A percentile compares a stretch with the other conserved stretches of the same genome.
These are phyloP conservation scores for Dicrurus megarhynchus DNA, from an alignment of 2,113 vertebrate genomes.

Conservation along the genomic window DNA sequence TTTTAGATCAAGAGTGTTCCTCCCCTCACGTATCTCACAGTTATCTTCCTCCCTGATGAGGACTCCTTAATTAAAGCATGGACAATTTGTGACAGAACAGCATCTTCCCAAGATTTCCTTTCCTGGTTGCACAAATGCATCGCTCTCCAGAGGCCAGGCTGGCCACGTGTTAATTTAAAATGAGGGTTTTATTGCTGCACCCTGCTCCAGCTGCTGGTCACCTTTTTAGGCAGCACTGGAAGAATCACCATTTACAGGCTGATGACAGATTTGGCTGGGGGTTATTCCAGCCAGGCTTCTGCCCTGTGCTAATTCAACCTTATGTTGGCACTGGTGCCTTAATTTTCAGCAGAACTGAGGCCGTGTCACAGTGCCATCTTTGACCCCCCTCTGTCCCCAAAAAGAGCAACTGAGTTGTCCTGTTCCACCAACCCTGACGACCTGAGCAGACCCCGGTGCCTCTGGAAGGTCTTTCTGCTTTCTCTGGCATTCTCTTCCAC, in stretches of 20 bases:
- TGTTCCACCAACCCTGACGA: not conserved
- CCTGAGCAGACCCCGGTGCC: not conserved
- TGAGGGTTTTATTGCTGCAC: not conserved
- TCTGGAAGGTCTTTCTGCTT: not conserved
- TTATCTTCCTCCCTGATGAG: conserved; percentile 27
- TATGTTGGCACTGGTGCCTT: not conserved
- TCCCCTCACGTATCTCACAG: not conserved
- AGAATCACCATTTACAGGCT: not conserved
- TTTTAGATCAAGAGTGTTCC: conserved; percentile 28
- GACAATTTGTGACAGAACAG: not conserved
- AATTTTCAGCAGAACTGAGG: not conserved
- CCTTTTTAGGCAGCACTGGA: not conserved
- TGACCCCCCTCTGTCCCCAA: not conserved
- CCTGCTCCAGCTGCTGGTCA: not conserved
- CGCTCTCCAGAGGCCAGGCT: not conserved
- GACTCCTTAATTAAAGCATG: conserved; percentile 39
- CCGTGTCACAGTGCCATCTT: not conserved
- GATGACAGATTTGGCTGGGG: not conserved
- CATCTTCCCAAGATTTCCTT: not conserved
- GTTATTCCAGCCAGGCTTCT: not conserved
- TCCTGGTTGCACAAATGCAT: not conserved
- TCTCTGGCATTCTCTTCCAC: not conserved
- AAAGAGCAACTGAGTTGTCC: not conserved
- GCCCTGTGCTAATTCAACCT: not conserved
- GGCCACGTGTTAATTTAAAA: not conserved